Evolutionary conservation across 2,888 invertebrate genomes (phyloP).

Genomic region (Camptogramma bilineatum): DNA sequence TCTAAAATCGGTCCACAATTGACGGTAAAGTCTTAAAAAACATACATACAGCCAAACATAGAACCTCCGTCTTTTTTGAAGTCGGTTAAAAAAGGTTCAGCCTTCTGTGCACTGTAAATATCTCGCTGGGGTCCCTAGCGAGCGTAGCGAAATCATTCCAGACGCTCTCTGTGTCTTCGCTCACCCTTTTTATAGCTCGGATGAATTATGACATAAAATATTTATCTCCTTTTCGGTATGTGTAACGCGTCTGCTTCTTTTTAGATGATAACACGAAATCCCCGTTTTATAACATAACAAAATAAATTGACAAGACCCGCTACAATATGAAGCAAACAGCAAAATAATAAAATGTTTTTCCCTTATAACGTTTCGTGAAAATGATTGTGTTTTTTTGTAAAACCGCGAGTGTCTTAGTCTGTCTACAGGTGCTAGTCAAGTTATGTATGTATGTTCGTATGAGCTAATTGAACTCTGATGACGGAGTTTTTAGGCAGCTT

Average conservation of each 20-base stretch:
- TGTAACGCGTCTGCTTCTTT: conserved; percentile 73
- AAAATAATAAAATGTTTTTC: conserved; percentile 41
- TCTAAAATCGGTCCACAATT: no score
- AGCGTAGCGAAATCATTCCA: conserved; percentile 68
- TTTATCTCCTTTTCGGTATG: conserved; percentile 75
- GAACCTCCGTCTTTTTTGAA: no score
- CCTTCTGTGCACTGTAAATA: conserved; percentile 54
- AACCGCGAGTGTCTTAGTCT: not conserved
- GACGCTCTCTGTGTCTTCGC: conserved; percentile 59
- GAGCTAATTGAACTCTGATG: no score
- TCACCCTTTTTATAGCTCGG: conserved; percentile 75
- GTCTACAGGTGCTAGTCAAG: not conserved
- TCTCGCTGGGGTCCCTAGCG: conserved; percentile 55
- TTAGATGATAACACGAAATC: conserved; percentile 74
- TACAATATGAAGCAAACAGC: conserved; percentile 50
- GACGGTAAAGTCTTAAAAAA: no score
- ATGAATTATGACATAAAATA: conserved; percentile 82
- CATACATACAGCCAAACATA: no score
- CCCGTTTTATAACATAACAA: conserved; percentile 65
- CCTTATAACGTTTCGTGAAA: conserved; percentile 27
- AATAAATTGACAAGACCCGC: conserved; percentile 62
- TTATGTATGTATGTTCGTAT: no score
- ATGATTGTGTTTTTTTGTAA: conserved; percentile 28
- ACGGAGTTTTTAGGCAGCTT: no score
- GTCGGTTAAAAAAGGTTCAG: conserved; percentile 59